phyloP scores from a whole-genome alignment of 2,113 vertebrate genomes.

The Nannospalax galili region DNA sequence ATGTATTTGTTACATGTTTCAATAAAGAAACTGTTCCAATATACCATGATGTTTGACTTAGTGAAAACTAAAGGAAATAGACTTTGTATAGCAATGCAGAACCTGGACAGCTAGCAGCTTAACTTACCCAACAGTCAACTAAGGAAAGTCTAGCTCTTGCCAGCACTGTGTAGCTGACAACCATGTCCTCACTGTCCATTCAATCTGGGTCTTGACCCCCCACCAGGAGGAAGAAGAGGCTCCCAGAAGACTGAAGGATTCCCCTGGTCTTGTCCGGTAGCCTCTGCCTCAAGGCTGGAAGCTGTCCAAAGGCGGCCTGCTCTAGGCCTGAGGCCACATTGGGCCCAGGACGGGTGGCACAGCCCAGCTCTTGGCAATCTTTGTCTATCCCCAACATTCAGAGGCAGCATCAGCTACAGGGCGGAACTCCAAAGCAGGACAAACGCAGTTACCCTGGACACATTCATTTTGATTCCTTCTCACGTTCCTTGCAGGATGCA shows the following conservation, averaged over 20 bases:
- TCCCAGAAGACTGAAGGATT: accelerated
- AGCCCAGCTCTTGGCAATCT: background rate
- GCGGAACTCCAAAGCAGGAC: background rate
- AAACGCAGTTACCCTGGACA: background rate
- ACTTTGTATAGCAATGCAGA: background rate
- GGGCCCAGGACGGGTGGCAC: background rate
- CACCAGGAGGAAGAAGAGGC: background rate
- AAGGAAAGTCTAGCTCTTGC: background rate
- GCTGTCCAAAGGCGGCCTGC: background rate
- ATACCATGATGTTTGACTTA: background rate
- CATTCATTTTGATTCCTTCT: background rate
- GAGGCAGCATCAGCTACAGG: background rate
- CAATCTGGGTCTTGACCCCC: background rate
- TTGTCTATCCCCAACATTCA: background rate
- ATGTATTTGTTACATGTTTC: background rate
- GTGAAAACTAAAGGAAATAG: background rate
- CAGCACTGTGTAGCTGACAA: background rate
- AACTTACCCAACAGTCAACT: background rate
- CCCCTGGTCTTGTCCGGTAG: background rate
- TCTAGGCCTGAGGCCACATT: background rate
- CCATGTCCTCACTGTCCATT: background rate
- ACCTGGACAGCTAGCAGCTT: background rate
- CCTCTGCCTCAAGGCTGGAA: background rate
- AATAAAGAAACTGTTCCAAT: background rate
- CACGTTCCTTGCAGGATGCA: background rate